Conservation (phyloP, 1,140 invertebrate species). For the Coboldia fuscipes region DNA sequence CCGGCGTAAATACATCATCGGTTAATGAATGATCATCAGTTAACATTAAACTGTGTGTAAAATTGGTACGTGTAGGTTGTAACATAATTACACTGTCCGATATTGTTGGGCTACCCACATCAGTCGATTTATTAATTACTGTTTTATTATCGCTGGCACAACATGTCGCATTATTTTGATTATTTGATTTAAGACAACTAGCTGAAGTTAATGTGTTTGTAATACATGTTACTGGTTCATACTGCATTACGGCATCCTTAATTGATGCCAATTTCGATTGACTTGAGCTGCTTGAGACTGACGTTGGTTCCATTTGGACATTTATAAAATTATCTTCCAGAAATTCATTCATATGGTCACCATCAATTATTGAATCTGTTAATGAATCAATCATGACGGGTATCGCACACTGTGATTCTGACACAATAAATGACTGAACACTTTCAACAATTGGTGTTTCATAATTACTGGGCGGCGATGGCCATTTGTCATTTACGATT, state of each 20-base stretch:
- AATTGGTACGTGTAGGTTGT: conserved; percentile 31
- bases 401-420: conserved; percentile 40
- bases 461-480: conserved; percentile 49
- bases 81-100: conserved; percentile 28
- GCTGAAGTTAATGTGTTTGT: conserved; percentile 29
- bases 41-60: conserved; percentile 31
- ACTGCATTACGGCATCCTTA: conserved; percentile 11
- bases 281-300: not conserved
- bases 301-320: not conserved
- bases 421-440: conserved; percentile 67
- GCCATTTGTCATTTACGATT: conserved; percentile 37
- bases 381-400: conserved; percentile 41
- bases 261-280: conserved; percentile 5
- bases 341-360: conserved; percentile 12
- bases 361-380: conserved; percentile 26
- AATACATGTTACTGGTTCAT: conserved; percentile 24
- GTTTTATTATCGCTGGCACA: conserved; percentile 6
- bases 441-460: conserved; percentile 46
- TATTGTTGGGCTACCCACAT: too few species aligned
- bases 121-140: conserved; percentile 10
- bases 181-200: conserved; percentile 22
- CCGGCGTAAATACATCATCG: conserved; percentile 38
- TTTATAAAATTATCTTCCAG: conserved; percentile 1
- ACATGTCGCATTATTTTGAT: conserved; percentile 15
- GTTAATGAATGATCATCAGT: conserved; percentile 34